Evolutionary conservation across 2,113 vertebrate species (phyloP).

Genomic region (Indicator maculatus): DNA sequence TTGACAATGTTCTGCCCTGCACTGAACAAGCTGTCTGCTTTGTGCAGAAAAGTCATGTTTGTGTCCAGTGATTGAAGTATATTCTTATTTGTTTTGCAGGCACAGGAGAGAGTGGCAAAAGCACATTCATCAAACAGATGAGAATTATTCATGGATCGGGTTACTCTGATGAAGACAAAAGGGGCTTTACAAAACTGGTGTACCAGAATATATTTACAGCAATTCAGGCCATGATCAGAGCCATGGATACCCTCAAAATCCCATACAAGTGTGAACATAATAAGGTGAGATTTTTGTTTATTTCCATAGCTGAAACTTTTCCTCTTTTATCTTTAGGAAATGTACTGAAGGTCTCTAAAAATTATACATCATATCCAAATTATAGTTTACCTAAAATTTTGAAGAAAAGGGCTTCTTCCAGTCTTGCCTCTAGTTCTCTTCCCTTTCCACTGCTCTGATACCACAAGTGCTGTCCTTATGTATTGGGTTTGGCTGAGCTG

Average conservation of each 20-base stretch:
- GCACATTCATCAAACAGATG: neutral
- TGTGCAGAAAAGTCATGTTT: neutral
- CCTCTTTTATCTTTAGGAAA: neutral
- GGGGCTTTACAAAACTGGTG: neutral
- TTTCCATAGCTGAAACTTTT: neutral
- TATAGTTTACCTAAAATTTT: neutral
- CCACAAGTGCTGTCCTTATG: neutral
- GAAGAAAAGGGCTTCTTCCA: neutral
- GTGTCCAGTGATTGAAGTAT: slow-evolving; percentile 25
- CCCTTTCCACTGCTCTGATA: neutral
- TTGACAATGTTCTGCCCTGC: neutral
- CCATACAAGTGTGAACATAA: neutral
- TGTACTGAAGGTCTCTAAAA: neutral
- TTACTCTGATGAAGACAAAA: neutral
- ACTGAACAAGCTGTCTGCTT: neutral
- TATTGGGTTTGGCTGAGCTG: too few relatives aligned
- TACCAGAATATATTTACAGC: neutral
- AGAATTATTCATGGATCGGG: neutral
- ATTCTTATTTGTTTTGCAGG: neutral
- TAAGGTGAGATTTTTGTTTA: slow-evolving; percentile 77
- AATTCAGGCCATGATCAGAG: neutral
- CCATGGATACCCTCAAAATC: neutral
- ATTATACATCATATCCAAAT: neutral
- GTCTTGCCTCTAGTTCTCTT: neutral
- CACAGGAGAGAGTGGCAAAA: neutral